Evolutionary conservation across 2,888 invertebrate species (phyloP), one percentile per base, ranked within the genome.

Genomic region (Marronus borbonicus): DNA sequence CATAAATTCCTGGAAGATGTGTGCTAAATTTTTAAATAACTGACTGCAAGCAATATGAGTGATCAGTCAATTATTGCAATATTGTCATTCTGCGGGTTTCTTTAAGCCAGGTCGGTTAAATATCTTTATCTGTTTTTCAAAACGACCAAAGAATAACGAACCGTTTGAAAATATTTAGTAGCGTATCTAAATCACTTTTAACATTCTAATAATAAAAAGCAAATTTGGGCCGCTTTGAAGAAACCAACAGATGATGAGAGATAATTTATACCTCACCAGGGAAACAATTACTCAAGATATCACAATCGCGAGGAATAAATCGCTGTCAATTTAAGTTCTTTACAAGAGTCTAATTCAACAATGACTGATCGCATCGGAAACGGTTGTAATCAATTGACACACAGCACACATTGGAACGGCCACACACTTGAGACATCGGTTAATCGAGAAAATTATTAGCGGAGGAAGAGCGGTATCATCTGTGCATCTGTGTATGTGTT

Each of bases 401-500:
- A 58, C 58, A 60, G 58, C 58, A 60, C 39, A 72, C 20, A 58
- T 39, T 58, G 58, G 58, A 72, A 20, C 72, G 44, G 72, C 7
- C 72, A 72, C 58, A 58, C 39, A 72, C 72, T 58, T 72, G 72
- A 72, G 72, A 72, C 72, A 44, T 72, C 20, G 60, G 77, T 55
- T 64, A 70, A 77, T 58, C 74, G 74, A 66, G 78, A 58, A 78
- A 78, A 78, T 78, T 78, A 78, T 72, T 75, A 62, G 76, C 68
- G 77, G 66, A 78, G 68, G 75, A 78, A 78, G 75, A 78, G 80
- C 80, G 82, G 84, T 84, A 84, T 85, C 85, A 85, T 86, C 84
- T 85, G 84, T 81, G 83, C 80, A 70, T 62, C 62, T 62, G 62
- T 66, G 66, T 66, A 66, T 66, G 66, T 66, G 66, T 50, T 76